Percentiles rank a stretch among this genome's conserved stretches.
Evolutionary conservation across 2,113 vertebrate genomes (phyloP).

Genomic region (Coptodon rendalli): DNA sequence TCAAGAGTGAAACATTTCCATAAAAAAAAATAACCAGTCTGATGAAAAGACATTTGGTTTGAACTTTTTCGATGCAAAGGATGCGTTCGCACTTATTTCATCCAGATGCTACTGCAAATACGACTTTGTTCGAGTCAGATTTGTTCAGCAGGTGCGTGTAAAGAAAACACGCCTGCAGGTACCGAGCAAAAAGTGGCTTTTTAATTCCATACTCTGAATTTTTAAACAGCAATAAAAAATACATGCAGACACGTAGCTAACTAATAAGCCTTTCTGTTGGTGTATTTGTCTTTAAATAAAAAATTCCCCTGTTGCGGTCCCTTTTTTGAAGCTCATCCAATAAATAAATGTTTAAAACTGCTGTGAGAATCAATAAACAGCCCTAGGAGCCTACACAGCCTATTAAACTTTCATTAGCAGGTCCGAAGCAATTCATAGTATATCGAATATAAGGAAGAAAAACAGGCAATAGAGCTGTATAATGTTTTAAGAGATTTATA

Average conservation of each 20-base stretch:
- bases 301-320: not conserved
- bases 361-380: not conserved
- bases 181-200: not conserved
- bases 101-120: not conserved
- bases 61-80: not conserved
- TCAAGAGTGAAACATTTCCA: not conserved
- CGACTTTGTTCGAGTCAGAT: not conserved
- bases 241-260: not conserved
- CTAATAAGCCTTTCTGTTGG: not conserved
- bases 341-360: not conserved
- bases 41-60: not conserved
- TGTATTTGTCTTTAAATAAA: not conserved
- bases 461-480: not conserved
- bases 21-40: not conserved
- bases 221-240: not conserved
- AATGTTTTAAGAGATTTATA: not conserved
- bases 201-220: not conserved
- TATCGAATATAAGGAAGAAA: not conserved
- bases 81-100: not conserved
- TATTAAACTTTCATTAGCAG: conserved; percentile 8
- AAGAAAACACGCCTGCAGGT: not conserved
- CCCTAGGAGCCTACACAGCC: not conserved
- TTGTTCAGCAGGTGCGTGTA: not conserved
- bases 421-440: not conserved
- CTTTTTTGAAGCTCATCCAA: not conserved